Evolutionary conservation across 2,113 vertebrate genomes (phyloP).

Genomic region (Indri indri): DNA sequence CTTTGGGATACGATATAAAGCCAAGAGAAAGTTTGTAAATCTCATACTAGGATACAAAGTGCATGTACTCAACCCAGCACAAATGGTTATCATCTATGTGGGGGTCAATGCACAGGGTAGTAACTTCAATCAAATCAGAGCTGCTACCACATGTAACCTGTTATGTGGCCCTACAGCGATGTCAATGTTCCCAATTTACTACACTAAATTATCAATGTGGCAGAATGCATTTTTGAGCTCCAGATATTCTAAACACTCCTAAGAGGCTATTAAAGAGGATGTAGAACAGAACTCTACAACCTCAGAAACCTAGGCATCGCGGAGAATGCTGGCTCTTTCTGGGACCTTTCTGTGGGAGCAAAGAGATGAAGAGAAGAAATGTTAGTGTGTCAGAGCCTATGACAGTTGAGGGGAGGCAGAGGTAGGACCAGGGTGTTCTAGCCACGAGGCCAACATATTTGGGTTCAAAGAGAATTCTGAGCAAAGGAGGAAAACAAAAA

Average conservation of each 20-base stretch:
- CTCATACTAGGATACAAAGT: background rate
- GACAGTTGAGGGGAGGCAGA: background rate
- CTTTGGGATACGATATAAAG: background rate
- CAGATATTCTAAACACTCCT: slow-evolving; percentile 14
- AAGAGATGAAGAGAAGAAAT: slow-evolving; percentile 32
- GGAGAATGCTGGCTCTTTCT: background rate
- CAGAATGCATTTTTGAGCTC: slow-evolving; percentile 6
- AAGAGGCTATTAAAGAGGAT: slow-evolving; percentile 12
- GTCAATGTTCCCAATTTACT: background rate
- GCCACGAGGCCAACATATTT: slow-evolving; percentile 35
- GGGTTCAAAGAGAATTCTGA: slow-evolving; percentile 13
- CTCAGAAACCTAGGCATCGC: background rate
- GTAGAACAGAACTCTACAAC: background rate
- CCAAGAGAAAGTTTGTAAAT: background rate
- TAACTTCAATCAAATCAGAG: background rate
- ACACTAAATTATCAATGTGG: background rate
- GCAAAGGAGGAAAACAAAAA: background rate
- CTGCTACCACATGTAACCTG: background rate
- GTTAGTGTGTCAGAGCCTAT: background rate
- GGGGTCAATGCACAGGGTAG: background rate
- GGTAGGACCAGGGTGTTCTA: background rate
- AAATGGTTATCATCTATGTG: background rate
- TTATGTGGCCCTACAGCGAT: background rate
- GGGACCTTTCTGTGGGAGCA: background rate
- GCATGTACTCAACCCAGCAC: background rate